phyloP scores from a whole-genome alignment of 2,797 vertebrate species.

The Carduelis carduelis region DNA sequence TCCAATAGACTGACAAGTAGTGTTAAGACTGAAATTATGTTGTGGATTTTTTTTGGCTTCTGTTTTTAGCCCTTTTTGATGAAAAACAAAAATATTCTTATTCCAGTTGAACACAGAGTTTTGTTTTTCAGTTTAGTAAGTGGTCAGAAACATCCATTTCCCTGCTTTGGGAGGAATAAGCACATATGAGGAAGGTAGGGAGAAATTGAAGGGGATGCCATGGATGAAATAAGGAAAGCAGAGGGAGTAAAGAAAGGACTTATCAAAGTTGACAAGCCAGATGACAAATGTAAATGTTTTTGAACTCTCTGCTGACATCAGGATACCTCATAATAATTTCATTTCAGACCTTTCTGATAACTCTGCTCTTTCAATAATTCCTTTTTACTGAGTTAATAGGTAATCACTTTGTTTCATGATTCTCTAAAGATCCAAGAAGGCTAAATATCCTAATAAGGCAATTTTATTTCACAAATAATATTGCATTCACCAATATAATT shows the following conservation, averaged over 20 bases:
- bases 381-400: background rate
- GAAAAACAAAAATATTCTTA: background rate
- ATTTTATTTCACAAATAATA: constrained; percentile 14
- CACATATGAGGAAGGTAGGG: background rate
- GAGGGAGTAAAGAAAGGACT: background rate
- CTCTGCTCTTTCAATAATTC: background rate
- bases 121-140: background rate
- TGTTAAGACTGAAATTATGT: background rate
- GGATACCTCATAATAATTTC: background rate
- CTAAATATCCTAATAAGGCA: background rate
- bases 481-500: background rate
- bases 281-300: background rate
- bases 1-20: background rate
- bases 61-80: background rate
- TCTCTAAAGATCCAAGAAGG: background rate
- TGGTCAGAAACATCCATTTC: background rate
- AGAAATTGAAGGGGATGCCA: background rate
- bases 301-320: background rate
- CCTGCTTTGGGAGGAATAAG: background rate
- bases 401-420: constrained; percentile 7
- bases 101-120: background rate
- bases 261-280: background rate
- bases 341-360: background rate
- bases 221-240: background rate
- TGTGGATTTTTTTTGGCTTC: fast-evolving